phyloP scores from a whole-genome alignment of 2,797 vertebrate species.

The Myiotriccus ornatus region DNA sequence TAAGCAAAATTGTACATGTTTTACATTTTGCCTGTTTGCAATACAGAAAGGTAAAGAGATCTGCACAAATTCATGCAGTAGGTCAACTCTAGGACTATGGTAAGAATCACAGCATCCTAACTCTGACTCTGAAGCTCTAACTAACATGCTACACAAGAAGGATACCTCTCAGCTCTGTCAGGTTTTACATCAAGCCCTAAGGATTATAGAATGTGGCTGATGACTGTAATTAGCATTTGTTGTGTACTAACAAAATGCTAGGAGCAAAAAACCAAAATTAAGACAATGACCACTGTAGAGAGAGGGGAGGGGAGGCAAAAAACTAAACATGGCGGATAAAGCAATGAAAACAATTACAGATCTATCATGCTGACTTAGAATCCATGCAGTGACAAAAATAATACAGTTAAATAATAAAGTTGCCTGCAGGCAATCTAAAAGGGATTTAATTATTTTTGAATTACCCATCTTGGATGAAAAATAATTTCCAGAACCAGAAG shows the following conservation, averaged over 20 bases:
- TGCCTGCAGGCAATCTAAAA: constrained; percentile 15
- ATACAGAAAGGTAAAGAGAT: background rate
- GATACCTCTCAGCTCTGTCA: background rate
- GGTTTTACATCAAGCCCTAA: background rate
- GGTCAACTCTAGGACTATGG: background rate
- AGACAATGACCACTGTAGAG: background rate
- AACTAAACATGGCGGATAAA: background rate
- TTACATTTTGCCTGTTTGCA: background rate
- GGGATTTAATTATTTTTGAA: constrained; percentile 53
- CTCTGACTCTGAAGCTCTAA: background rate
- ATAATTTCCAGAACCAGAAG: background rate
- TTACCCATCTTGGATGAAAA: constrained; percentile 23
- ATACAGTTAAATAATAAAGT: constrained; percentile 56
- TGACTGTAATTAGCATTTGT: constrained; percentile 6
- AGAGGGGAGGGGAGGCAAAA: background rate
- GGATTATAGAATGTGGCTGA: background rate
- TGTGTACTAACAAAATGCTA: constrained; percentile 27
- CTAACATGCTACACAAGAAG: background rate
- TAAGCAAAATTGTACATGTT: background rate
- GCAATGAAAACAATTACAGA: constrained; percentile 38
- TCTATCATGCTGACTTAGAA: constrained; percentile 19
- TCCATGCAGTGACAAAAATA: constrained; percentile 30
- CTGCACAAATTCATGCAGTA: background rate
- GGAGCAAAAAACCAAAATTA: constrained; percentile 9
- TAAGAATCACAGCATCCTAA: background rate